These are phyloP conservation scores for Zoanthus sansibaricus DNA, from an alignment of 92 coral and sea anemone species.

Conservation along the genomic window DNA sequence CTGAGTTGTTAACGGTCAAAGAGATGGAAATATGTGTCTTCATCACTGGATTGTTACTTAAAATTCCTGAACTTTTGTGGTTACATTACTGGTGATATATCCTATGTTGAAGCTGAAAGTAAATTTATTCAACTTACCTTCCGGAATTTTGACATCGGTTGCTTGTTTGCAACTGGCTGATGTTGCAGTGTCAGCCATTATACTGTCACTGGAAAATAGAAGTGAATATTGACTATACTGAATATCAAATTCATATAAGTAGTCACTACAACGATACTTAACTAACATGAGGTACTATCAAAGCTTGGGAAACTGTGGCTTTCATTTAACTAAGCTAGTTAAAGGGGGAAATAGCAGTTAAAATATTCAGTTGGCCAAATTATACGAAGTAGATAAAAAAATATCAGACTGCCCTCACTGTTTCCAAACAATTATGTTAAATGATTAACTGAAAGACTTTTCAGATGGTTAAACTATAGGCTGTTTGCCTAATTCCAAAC, in stretches of 20 bases:
- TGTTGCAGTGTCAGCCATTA: conserved; percentile 14
- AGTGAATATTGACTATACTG: conserved; percentile 12
- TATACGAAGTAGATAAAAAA: conserved; percentile 7
- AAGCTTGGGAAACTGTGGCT: conserved; percentile 15
- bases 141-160: conserved; percentile 14
- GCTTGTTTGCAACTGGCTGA: conserved; percentile 15
- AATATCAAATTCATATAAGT: conserved; percentile 10
- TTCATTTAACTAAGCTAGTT: conserved; percentile 9
- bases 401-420: conserved; percentile 12
- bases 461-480: conserved; percentile 13
- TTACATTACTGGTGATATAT: conserved; percentile 11
- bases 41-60: conserved; percentile 13
- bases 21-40: conserved; percentile 10
- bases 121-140: conserved; percentile 11
- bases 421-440: conserved; percentile 11
- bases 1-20: conserved; percentile 14
- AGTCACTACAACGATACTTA: conserved; percentile 13
- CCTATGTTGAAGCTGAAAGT: conserved; percentile 14
- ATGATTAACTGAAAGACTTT: conserved; percentile 9
- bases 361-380: conserved; percentile 11
- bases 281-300: conserved; percentile 13
- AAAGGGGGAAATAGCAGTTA: conserved; percentile 14
- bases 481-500: conserved; percentile 11
- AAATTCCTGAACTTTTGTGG: conserved; percentile 10
- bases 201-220: conserved; percentile 13